phyloP scores from a whole-genome alignment of 1,140 invertebrate genomes.

The Bombus turneri region DNA sequence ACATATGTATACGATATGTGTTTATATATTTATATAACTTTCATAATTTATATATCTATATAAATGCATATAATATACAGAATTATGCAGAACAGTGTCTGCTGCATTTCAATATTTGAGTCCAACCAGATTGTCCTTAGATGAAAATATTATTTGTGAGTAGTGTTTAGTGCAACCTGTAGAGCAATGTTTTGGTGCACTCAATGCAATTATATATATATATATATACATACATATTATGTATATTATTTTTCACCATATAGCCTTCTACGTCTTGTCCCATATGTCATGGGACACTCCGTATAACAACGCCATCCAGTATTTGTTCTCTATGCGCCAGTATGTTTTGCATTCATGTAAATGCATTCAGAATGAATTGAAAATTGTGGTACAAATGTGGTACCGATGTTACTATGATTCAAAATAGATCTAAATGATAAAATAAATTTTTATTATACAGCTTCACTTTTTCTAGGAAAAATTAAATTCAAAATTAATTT shows the following conservation, averaged over 20 bases:
- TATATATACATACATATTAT: constrained; percentile 21
- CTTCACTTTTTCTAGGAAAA: not conserved
- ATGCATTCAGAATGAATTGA: not conserved
- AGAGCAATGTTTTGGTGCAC: constrained; percentile 67
- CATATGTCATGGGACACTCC: constrained; percentile 22
- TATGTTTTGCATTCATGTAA: constrained; percentile 25
- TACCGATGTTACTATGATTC: not conserved
- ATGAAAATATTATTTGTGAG: constrained; percentile 64
- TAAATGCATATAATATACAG: constrained; percentile 13
- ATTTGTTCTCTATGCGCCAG: constrained; percentile 33
- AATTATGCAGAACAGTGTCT: constrained; percentile 66
- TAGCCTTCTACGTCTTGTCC: constrained; percentile 45
- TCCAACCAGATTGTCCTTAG: constrained; percentile 58
- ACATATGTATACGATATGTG: constrained; percentile 11
- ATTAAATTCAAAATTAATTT: not conserved
- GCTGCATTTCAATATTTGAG: constrained; percentile 45
- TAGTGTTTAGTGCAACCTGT: constrained; percentile 70
- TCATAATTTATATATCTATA: not conserved
- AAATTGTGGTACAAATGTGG: not conserved
- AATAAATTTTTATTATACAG: not conserved
- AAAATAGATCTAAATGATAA: not conserved
- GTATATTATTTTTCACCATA: constrained; percentile 14
- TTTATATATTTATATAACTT: constrained; percentile 1
- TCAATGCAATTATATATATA: constrained; percentile 64
- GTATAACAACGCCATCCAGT: not conserved